Evolutionary conservation across 92 coral and sea anemone genomes (phyloP).

Genomic region (Isaurus tuberculatus): DNA sequence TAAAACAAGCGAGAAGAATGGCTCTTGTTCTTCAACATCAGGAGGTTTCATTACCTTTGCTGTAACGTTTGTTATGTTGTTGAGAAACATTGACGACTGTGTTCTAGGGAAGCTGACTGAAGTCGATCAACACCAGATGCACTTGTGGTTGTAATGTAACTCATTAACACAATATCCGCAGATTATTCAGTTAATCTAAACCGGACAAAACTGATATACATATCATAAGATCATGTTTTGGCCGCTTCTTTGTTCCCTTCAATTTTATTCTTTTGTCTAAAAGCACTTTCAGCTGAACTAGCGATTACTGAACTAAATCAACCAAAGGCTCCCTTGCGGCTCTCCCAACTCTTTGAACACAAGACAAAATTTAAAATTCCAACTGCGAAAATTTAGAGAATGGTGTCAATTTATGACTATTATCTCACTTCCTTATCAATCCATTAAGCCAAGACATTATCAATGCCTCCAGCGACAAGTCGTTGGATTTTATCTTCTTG

Average conservation of each 20-base stretch:
- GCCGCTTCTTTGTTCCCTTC: not conserved
- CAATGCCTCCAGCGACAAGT: conserved; percentile 41
- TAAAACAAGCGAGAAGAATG: conserved; percentile 61
- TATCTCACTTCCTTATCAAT: conserved; percentile 36
- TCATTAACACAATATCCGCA: not conserved
- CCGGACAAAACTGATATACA: not conserved
- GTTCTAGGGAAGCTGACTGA: not conserved
- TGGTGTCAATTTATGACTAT: conserved; percentile 24
- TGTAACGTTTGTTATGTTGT: conserved; percentile 30
- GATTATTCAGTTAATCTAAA: not conserved
- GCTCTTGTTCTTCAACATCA: conserved; percentile 61
- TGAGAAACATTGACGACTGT: conserved; percentile 6
- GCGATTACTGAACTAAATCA: not conserved
- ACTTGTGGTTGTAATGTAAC: conserved; percentile 1
- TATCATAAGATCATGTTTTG: conserved; percentile 4
- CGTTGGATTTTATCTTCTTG: conserved; percentile 16
- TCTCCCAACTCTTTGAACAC: conserved; percentile 61
- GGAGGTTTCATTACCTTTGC: conserved; percentile 1
- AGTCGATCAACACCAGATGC: not conserved
- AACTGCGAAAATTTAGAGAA: conserved; percentile 15
- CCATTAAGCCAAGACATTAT: conserved; percentile 36
- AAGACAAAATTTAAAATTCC: conserved; percentile 28
- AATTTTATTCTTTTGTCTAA: not conserved
- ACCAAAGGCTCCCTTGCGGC: not conserved
- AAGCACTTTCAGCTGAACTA: conserved; percentile 7